Base-by-base conservation (phyloP, 2,888 invertebrate species). In the Microctonus aethiopoides region DNA sequence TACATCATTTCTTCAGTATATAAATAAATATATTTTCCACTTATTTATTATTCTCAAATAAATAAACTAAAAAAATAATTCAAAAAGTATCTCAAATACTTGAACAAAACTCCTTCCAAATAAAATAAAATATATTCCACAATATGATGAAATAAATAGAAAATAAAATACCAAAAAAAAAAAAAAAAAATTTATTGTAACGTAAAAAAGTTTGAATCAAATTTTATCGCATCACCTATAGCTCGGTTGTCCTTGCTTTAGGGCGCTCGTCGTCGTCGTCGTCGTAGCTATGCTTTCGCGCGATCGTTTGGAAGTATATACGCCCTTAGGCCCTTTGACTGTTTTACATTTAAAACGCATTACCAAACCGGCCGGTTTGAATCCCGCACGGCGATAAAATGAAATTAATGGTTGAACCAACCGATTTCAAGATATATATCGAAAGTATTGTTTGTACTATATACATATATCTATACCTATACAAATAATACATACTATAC, bases 271-370 rank as follows among this genome's bases (percentile, higher is more conserved):
- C 34, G 39, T 63, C 26, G 46, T 41, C 34, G 39, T 63, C 13
- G 26, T 41, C 46, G 32, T 69, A n/a, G 29, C 61, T 9, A 46
- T 16, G 16, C 46, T 7, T 22, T 41, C 36, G 39, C 68, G 65
- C 36, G 13, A 29, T 66, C 66, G 66, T 66, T 66, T 65, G 63
- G 59, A n/a, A 56, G 52, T 70, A 56, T 46, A 68, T 67, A 66
- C 60, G 72, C 79, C 81, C 81, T n/a, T 81, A 83, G 84, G 84
- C 84, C 82, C 83, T 67, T 77, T 78, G 79, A 78, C 85, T 84
- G 83, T 84, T 86, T 86, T 85, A 85, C 86, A 86, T 86, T 85
- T 84, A 85, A 84, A 86, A 85, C 83, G 84, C 85, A 85, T 86
- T 85, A 86, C 80, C 66, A 60, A 62, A 61, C 78, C 79, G 80